phyloP scores from a whole-genome alignment of 1,140 invertebrate genomes.

The Thaumetopoea pityocampa region DNA sequence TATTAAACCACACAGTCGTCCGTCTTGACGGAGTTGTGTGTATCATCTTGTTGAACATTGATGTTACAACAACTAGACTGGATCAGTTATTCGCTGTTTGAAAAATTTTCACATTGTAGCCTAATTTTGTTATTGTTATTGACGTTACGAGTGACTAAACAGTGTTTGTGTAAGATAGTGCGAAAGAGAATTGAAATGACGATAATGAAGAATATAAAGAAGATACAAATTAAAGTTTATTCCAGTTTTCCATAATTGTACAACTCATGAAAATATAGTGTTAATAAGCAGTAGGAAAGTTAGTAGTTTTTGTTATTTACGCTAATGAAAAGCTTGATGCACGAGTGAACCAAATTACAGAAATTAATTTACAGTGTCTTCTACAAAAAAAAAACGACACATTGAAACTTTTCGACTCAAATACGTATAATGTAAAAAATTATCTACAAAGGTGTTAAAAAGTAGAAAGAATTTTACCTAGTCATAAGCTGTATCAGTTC shows the following conservation, averaged over 20 bases:
- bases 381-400: no score
- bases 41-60: constrained; percentile 27
- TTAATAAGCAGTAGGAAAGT: no score
- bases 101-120: constrained; percentile 67
- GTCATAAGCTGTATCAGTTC: constrained; percentile 70
- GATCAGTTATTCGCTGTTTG: constrained; percentile 77
- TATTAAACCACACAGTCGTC: constrained; percentile 65
- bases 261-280: constrained; percentile 15
- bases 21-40: constrained; percentile 52
- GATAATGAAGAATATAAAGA: constrained; percentile 11
- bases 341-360: no score
- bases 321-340: no score
- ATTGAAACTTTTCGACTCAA: constrained; percentile 13
- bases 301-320: no score
- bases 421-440: constrained; percentile 21
- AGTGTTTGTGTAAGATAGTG: constrained; percentile 38
- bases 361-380: no score
- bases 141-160: constrained; percentile 53
- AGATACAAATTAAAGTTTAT: constrained; percentile 10
- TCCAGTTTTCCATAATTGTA: constrained; percentile 11
- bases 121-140: constrained; percentile 63
- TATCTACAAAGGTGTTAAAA: constrained; percentile 32
- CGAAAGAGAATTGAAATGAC: constrained; percentile 4
- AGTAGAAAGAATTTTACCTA: constrained; percentile 67
- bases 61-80: constrained; percentile 67